Conservation (phyloP, 2,797 vertebrate genomes). For the Bradypus variegatus region DNA sequence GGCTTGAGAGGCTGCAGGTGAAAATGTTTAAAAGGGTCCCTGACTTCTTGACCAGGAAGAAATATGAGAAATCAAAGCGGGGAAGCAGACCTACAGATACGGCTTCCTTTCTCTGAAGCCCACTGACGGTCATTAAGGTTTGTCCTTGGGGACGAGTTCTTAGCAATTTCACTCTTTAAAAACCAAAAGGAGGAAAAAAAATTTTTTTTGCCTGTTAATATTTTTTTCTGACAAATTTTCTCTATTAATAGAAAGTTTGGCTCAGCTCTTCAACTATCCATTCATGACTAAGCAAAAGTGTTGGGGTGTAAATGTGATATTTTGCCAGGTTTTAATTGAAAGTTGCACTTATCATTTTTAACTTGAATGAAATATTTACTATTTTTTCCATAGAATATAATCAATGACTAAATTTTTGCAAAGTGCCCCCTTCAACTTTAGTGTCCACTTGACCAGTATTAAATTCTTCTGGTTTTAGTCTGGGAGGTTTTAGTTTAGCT, state of each 20-base stretch:
- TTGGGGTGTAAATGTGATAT: background rate
- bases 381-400: slow-evolving; percentile 21
- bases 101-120: background rate
- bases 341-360: background rate
- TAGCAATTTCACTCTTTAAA: too few species aligned
- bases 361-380: slow-evolving; percentile 16
- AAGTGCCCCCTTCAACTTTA: background rate
- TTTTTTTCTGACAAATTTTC: slow-evolving; percentile 1
- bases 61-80: background rate
- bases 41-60: background rate
- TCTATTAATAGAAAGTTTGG: slow-evolving; percentile 1
- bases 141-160: background rate
- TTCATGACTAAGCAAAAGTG: background rate
- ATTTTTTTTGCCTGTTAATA: background rate
- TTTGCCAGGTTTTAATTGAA: background rate
- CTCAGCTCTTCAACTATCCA: background rate
- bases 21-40: background rate
- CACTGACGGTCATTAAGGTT: background rate
- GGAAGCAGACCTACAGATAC: background rate
- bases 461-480: background rate
- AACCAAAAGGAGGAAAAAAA: background rate
- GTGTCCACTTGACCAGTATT: background rate
- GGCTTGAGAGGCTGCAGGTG: background rate
- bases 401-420: background rate
- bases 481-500: background rate